Evolutionary conservation across 2,888 invertebrate species (phyloP).

Genomic region (Stenodera caucasica): DNA sequence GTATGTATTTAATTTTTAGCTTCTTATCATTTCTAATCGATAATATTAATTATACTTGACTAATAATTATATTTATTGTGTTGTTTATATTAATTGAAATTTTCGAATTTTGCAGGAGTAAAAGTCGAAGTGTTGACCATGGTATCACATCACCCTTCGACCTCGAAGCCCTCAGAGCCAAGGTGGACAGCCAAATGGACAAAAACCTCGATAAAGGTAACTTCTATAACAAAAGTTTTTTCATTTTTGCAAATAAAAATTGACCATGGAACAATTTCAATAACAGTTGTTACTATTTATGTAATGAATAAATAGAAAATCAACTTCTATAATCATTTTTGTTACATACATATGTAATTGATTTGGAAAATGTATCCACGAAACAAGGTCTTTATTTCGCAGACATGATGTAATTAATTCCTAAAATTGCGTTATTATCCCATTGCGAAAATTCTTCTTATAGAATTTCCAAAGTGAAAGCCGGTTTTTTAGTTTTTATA

Average conservation of each 20-base stretch:
- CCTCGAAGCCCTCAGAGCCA: constrained; percentile 80
- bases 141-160: constrained; percentile 85
- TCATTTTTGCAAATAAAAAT: not conserved
- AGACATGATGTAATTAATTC: constrained; percentile 20
- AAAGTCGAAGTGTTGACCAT: constrained; percentile 89
- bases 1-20: constrained; percentile 41
- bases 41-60: no score
- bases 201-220: constrained; percentile 68
- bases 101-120: constrained; percentile 69
- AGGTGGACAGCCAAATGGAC: constrained; percentile 84
- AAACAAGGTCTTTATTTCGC: constrained; percentile 7
- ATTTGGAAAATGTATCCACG: not conserved
- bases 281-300: no score
- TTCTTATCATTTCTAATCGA: not conserved
- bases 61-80: not conserved
- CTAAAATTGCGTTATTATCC: constrained; percentile 16
- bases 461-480: no score
- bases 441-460: no score
- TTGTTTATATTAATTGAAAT: not conserved
- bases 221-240: constrained; percentile 15
- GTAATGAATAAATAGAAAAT: no score
- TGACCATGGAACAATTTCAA: not conserved
- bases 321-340: no score
- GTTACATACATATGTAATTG: not conserved
- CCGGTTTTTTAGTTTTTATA: constrained; percentile 12